Base-by-base conservation (phyloP, 2,888 invertebrate species). In the Thumatha senex region DNA sequence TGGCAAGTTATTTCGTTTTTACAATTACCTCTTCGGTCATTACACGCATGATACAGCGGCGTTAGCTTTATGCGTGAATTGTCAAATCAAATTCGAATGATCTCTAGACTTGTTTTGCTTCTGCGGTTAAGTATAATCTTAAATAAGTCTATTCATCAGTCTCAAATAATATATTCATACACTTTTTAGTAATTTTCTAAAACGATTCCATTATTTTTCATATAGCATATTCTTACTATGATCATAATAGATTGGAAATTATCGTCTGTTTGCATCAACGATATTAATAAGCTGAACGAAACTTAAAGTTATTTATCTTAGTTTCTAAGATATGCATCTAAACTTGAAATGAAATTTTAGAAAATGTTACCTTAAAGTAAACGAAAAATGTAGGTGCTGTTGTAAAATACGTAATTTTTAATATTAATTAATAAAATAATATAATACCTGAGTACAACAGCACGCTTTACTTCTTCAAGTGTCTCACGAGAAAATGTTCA, bases 401-500 rank as follows among this genome's bases (percentile, higher is more conserved):
- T 39, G 18, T 18, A 11, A 18, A 18, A n/a, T 1, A 10, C 15
- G 5, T 18, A 18, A 18, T 45, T 45, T 38, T 1, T n/a, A 33
- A 14, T 34, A n/a, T 35, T 30, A 31, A 38, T 36, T 7, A 14
- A 29, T 24, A 45, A n/a, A 38, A 15, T 29, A 40, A 38, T 49
- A 39, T 41, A 50, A 60, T 80, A 81, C 81, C 81, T 80, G 81
- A 72, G 65, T 51, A 54, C 61, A 65, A 64, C 60, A 58, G 61
- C 56, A 65, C 62, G 66, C 74, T 75, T 75, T 72, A 80, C 78
- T 70, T 72, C 72, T 80, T 74, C 73, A 78, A 77, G 67, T 67
- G 58, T 72, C 70, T 76, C 84, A 86, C 85, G 83, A 67, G 70
- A 74, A 69, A 79, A 74, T 77, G 80, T 86, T 83, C 78, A 75